Evolutionary conservation across 2,113 vertebrate species (phyloP).

Genomic region (Gambusia affinis): DNA sequence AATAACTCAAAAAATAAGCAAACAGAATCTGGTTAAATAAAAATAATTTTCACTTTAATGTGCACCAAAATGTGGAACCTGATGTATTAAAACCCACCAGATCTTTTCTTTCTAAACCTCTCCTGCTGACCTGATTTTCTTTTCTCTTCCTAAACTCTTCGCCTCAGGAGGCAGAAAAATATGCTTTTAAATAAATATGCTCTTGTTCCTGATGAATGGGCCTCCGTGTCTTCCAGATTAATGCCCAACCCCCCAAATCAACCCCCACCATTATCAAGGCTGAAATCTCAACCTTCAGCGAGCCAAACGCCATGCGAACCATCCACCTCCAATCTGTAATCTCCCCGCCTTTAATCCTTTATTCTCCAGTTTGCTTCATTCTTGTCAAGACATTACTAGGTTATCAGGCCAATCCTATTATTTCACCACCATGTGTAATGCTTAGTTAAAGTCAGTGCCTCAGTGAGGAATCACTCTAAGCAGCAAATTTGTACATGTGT

Average conservation of each 20-base stretch:
- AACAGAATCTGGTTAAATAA: not conserved
- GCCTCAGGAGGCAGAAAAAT: conserved; percentile 18
- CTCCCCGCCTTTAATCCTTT: conserved; percentile 39
- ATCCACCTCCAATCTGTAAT: conserved; percentile 18
- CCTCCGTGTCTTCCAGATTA: conserved; percentile 16
- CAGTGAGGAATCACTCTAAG: not conserved
- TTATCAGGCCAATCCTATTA: conserved; percentile 65
- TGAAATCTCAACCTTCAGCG: conserved; percentile 10
- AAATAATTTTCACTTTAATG: conserved; percentile 39
- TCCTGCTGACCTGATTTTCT: not conserved
- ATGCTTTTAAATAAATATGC: conserved; percentile 50
- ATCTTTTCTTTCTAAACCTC: conserved; percentile 1
- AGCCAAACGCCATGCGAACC: not conserved
- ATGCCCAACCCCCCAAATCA: conserved; percentile 39
- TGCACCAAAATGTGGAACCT: not conserved
- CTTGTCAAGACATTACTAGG: conserved; percentile 43
- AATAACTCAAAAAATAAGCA: not conserved
- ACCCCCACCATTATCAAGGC: conserved; percentile 9
- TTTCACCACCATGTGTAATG: conserved; percentile 25
- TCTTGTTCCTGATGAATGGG: conserved; percentile 21
- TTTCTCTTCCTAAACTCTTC: not conserved
- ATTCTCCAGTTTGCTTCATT: not conserved
- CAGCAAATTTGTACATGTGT: conserved; percentile 11
- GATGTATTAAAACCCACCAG: not conserved
- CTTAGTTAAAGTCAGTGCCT: conserved; percentile 24